A percentile compares a stretch with the other conserved stretches of the same genome.
Evolutionary conservation across 2,888 invertebrate species (phyloP).

Genomic region (Dryococelus australis): DNA sequence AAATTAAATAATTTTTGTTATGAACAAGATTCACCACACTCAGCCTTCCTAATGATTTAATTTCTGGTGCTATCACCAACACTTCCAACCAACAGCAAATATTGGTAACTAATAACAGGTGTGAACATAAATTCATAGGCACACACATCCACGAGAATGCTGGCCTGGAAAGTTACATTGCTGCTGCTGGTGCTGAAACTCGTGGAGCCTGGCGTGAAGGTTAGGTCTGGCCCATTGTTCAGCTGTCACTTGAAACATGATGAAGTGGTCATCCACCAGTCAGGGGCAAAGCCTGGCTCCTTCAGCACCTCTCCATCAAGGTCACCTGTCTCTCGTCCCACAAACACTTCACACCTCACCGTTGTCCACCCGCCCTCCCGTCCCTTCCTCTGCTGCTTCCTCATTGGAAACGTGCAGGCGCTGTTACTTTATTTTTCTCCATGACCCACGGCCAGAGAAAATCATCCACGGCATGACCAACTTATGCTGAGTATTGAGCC

Average conservation of each 20-base stretch:
- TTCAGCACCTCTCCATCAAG: conserved; percentile 32
- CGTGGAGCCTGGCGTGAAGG: background rate
- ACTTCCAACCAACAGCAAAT: too few relatives aligned
- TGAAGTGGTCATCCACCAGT: conserved; percentile 41
- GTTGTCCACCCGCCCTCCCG: background rate
- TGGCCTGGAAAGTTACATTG: background rate
- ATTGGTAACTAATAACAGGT: too few relatives aligned
- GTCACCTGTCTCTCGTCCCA: conserved; percentile 30
- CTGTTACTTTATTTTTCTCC: background rate
- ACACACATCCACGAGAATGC: too few relatives aligned
- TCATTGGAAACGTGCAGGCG: background rate
- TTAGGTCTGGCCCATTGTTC: conserved; percentile 10
- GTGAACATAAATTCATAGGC: too few relatives aligned
- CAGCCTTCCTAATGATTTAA: too few relatives aligned
- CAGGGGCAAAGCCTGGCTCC: conserved; percentile 35
- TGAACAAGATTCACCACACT: too few relatives aligned
- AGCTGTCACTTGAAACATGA: conserved; percentile 27
- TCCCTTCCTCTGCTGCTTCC: background rate
- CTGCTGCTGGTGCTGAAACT: background rate
- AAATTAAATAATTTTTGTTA: background rate
- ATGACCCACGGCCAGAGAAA: background rate
- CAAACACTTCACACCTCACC: conserved; percentile 9
- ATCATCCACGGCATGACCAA: background rate
- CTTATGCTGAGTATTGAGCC: background rate
- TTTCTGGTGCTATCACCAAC: too few relatives aligned